Conservation (phyloP, 2,797 vertebrate species). For the Synaphobranchus kaupii region DNA sequence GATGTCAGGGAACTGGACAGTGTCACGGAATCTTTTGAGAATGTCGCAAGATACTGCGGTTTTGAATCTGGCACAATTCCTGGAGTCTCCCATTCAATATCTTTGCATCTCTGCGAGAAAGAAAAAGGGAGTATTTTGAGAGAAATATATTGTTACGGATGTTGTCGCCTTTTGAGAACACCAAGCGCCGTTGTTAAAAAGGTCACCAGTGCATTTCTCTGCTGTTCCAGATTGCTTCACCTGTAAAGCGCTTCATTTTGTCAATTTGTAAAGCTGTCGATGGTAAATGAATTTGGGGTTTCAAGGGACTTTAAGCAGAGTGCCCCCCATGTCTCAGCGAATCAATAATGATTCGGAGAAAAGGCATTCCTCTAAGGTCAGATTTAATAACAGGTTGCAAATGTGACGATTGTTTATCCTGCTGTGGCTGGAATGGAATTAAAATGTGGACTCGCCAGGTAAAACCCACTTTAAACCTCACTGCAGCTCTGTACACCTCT, state of each 20-base stretch:
- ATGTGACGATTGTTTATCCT: background rate
- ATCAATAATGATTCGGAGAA: background rate
- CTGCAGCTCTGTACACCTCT: background rate
- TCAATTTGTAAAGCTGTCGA: background rate
- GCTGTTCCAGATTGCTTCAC: background rate
- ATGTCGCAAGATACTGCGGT: background rate
- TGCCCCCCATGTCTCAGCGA: background rate
- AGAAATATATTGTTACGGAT: background rate
- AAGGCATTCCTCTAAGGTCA: background rate
- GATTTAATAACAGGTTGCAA: background rate
- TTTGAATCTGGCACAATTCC: background rate
- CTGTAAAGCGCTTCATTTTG: background rate
- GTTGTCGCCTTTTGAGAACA: background rate
- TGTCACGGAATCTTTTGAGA: background rate
- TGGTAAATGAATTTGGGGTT: background rate
- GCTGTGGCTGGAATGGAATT: background rate
- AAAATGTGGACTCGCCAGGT: background rate
- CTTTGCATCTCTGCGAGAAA: background rate
- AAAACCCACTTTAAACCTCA: background rate
- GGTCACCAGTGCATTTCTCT: background rate
- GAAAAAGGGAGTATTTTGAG: background rate
- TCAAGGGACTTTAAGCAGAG: background rate
- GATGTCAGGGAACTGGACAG: background rate
- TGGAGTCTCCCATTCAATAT: background rate
- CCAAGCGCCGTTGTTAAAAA: background rate